Conservation (phyloP, 2,888 invertebrate genomes). For the Brachylomia viminalis region DNA sequence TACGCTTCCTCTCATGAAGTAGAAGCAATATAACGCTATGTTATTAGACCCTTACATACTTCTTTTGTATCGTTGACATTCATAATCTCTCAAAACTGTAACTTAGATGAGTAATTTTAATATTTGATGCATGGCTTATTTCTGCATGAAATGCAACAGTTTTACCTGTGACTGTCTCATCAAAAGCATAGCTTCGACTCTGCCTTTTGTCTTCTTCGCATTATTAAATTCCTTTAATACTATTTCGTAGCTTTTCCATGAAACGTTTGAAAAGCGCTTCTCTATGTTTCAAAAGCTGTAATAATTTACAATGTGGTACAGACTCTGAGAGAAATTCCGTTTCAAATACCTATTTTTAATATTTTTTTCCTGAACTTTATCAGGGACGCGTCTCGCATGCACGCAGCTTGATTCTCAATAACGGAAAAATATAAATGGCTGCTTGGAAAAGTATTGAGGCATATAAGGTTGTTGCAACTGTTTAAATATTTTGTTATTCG, state of each 20-base stretch:
- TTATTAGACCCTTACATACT: not conserved
- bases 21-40: no score
- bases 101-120: not conserved
- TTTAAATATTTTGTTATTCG: not conserved
- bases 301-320: not conserved
- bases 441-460: no score
- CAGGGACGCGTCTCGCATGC: no score
- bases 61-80: not conserved
- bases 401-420: no score
- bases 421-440: no score
- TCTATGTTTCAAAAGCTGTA: not conserved
- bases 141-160: no score
- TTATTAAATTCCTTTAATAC: not conserved
- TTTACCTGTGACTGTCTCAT: no score
- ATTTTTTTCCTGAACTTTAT: no score
- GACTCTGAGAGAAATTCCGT: not conserved
- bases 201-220: no score
- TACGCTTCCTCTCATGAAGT: not conserved
- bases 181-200: not conserved
- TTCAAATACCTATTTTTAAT: not conserved
- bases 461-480: no score
- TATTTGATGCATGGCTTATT: not conserved
- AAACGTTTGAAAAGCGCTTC: not conserved
- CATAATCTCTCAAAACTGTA: not conserved
- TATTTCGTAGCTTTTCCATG: not conserved